These are phyloP conservation scores for Tapirus indicus DNA, from an alignment of 2,797 vertebrate genomes.

Conservation along the genomic window DNA sequence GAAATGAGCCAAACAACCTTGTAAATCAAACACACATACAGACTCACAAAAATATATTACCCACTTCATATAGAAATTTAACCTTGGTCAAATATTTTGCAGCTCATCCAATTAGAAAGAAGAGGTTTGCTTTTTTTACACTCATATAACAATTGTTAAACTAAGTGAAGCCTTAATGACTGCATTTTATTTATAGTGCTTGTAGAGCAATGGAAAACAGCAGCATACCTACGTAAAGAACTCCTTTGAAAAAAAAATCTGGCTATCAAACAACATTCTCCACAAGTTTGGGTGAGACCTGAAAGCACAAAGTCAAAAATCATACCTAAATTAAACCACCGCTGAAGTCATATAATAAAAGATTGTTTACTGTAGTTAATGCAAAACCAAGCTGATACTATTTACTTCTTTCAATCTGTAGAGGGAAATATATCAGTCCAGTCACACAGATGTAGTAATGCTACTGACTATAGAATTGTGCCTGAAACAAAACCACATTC, in stretches of 20 bases:
- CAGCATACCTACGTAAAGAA: constrained; percentile 66
- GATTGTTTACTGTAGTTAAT: neutral
- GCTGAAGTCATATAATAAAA: constrained; percentile 25
- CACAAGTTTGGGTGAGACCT: constrained; percentile 41
- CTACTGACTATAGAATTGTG: neutral
- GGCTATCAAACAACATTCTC: constrained; percentile 68
- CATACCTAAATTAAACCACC: constrained; percentile 39
- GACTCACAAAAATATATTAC: constrained; percentile 2
- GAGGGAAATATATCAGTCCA: constrained; percentile 12
- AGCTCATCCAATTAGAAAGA: constrained; percentile 46
- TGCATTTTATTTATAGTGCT: constrained; percentile 66
- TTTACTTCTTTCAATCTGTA: neutral
- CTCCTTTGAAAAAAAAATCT: neutral
- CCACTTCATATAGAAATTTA: constrained; percentile 58
- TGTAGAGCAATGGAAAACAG: constrained; percentile 55
- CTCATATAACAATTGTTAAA: constrained; percentile 22
- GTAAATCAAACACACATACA: constrained; percentile 55
- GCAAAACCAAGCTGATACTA: constrained; percentile 43
- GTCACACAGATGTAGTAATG: neutral
- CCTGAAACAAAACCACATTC: neutral
- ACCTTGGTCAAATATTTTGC: constrained; percentile 44
- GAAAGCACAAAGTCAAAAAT: constrained; percentile 66
- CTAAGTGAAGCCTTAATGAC: constrained; percentile 39
- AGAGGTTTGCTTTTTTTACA: neutral
- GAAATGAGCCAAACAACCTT: constrained; percentile 51